phyloP scores from a whole-genome alignment of 2,888 invertebrate genomes.

The Cenopis cana region DNA sequence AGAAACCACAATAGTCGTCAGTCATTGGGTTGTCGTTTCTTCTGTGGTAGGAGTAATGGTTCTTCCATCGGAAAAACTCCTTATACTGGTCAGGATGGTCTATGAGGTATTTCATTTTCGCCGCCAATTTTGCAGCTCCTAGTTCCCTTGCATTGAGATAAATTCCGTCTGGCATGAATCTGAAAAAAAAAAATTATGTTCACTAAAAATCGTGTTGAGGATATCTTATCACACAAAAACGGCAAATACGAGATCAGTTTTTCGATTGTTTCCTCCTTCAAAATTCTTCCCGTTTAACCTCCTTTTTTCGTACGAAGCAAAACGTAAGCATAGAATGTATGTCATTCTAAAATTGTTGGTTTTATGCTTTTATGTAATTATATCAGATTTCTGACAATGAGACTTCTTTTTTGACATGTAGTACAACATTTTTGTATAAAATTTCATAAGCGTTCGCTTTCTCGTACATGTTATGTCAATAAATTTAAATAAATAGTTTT shows the following conservation, averaged over 20 bases:
- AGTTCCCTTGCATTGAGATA: constrained; percentile 68
- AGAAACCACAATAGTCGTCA: constrained; percentile 72
- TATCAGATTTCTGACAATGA: no score
- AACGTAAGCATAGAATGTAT: no score
- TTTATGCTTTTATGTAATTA: no score
- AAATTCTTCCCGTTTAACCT: no score
- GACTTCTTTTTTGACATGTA: no score
- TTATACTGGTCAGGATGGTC: constrained; percentile 61
- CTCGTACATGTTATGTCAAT: no score
- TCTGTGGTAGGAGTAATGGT: constrained; percentile 66
- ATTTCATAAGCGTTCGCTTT: no score
- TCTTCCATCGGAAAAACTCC: constrained; percentile 72
- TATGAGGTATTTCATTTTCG: constrained; percentile 65
- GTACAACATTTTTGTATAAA: no score
- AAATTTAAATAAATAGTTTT: no score
- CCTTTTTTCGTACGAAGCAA: no score
- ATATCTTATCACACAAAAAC: neutral
- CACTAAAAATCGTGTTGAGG: neutral
- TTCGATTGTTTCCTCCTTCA: no score
- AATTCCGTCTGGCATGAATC: constrained; percentile 73
- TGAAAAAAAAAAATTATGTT: constrained; percentile 53
- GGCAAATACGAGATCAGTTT: neutral
- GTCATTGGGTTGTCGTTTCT: constrained; percentile 61
- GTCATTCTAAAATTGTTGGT: no score
- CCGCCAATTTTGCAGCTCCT: constrained; percentile 58